Evolutionary conservation across 2,797 vertebrate genomes (phyloP).

Genomic region (Propithecus deckenii): DNA sequence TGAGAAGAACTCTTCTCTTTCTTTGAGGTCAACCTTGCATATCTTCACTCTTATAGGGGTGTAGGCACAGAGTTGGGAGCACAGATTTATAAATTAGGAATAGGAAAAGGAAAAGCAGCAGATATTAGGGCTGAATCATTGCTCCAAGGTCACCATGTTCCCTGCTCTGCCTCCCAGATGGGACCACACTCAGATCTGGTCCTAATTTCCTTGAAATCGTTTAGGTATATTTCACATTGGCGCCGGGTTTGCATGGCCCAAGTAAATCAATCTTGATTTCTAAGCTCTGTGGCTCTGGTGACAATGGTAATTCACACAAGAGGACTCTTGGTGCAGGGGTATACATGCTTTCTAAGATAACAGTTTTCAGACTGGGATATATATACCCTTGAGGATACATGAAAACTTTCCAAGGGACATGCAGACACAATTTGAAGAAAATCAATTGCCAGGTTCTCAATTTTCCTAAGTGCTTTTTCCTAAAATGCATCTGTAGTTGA

Average conservation of each 20-base stretch:
- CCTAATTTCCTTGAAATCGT: background rate
- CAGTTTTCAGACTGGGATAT: background rate
- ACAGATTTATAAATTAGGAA: conserved; percentile 11
- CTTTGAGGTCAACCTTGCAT: background rate
- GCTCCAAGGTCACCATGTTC: background rate
- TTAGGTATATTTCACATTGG: background rate
- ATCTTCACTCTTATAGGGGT: background rate
- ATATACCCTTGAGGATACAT: background rate
- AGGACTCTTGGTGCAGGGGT: background rate
- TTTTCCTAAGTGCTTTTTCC: background rate
- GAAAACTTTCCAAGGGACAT: conserved; percentile 11
- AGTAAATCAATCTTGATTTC: conserved; percentile 21
- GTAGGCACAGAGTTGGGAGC: background rate
- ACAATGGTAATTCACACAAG: background rate
- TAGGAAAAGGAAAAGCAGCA: background rate
- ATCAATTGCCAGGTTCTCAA: background rate
- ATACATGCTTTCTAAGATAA: conserved; percentile 5
- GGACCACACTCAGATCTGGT: background rate
- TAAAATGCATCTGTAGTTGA: conserved; percentile 14
- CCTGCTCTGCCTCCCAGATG: background rate
- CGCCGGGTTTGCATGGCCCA: background rate
- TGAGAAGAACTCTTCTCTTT: background rate
- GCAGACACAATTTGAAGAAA: background rate
- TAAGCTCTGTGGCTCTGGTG: background rate
- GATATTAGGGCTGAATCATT: background rate